A percentile compares a stretch with the other conserved stretches of the same genome.
phyloP scores from a whole-genome alignment of 2,888 invertebrate species.

The Stenodema calcarata region DNA sequence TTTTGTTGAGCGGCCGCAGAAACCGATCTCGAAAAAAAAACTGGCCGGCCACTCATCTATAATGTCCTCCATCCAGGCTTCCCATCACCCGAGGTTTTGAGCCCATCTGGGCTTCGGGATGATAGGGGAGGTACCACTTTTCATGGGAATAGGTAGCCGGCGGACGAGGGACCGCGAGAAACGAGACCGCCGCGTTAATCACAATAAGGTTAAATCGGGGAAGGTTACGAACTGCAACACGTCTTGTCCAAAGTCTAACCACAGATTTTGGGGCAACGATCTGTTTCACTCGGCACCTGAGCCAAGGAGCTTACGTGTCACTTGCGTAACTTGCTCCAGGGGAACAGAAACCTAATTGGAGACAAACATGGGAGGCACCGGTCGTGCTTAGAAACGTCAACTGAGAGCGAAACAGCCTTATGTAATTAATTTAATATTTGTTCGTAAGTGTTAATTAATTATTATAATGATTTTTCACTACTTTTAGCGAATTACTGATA shows the following conservation, averaged over 20 bases:
- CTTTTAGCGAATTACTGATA: too few species aligned
- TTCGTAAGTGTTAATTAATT: too few species aligned
- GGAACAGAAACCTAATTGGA: too few species aligned
- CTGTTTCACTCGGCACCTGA: neutral
- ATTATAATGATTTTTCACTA: too few species aligned
- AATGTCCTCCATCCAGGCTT: neutral
- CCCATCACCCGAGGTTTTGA: neutral
- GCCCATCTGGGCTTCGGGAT: neutral
- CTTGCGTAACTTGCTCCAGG: neutral
- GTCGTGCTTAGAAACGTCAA: too few species aligned
- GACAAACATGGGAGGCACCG: too few species aligned
- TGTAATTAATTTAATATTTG: too few species aligned
- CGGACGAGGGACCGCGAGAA: neutral
- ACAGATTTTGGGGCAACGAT: neutral
- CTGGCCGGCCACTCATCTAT: neutral
- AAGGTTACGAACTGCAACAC: neutral
- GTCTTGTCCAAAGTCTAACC: neutral
- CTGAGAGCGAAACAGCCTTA: too few species aligned
- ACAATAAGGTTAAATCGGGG: neutral
- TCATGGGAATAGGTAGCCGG: neutral
- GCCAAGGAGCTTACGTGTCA: neutral
- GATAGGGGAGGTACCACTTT: neutral
- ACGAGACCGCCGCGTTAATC: neutral
- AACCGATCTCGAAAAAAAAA: constrained; percentile 2
- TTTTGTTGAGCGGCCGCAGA: neutral